Evolutionary conservation across 2,113 vertebrate genomes (phyloP).

Genomic region (Copsychus sechellarum): DNA sequence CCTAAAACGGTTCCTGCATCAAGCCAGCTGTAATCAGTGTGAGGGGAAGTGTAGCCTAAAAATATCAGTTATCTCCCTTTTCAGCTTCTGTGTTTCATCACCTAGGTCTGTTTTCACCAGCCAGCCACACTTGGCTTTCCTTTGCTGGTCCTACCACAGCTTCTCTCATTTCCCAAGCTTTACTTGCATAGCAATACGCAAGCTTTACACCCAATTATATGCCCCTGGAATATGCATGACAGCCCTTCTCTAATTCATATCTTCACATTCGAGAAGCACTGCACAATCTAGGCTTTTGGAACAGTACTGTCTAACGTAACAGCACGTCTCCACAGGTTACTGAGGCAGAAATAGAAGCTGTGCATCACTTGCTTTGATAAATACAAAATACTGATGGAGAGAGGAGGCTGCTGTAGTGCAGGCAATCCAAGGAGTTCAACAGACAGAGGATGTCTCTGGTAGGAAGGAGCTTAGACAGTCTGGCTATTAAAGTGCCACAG

Average conservation of each 20-base stretch:
- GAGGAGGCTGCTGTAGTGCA: background rate
- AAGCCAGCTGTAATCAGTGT: background rate
- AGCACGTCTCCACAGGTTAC: conserved; percentile 13
- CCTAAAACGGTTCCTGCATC: background rate
- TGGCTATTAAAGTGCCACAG: background rate
- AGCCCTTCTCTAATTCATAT: background rate
- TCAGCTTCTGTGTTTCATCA: background rate
- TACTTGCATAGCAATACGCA: background rate
- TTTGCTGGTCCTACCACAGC: background rate
- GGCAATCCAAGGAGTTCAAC: background rate
- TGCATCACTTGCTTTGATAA: background rate
- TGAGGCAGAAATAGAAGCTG: background rate
- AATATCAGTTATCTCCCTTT: background rate
- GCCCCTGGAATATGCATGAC: background rate
- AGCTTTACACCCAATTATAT: background rate
- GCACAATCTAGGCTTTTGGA: conserved; percentile 6
- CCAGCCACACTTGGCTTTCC: background rate
- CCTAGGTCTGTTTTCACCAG: background rate
- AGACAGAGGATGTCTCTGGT: background rate
- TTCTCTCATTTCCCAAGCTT: background rate
- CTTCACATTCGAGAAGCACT: background rate
- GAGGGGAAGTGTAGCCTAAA: background rate
- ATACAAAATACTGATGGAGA: background rate
- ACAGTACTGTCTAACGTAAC: background rate
- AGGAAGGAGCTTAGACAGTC: background rate